A percentile compares a stretch with the other conserved stretches of the same genome.
These are phyloP conservation scores for Ceratosolen fusciceps DNA, from an alignment of 1,140 invertebrate genomes.

Conservation along the genomic window DNA sequence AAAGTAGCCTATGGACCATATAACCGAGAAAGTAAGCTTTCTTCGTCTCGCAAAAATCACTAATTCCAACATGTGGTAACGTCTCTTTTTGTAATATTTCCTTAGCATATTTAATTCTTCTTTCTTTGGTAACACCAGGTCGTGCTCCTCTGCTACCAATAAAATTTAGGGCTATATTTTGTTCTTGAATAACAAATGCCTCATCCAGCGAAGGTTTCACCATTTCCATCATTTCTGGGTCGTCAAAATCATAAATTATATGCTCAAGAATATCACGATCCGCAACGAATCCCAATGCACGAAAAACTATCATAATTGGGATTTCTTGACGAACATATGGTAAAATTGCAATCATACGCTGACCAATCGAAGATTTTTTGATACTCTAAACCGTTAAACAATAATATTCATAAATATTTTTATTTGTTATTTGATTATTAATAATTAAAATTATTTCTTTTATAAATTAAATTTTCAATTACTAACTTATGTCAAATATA, in stretches of 20 bases:
- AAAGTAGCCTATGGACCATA: slow-evolving; percentile 95
- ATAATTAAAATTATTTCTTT: no score
- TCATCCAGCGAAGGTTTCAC: slow-evolving; percentile 98
- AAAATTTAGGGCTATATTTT: slow-evolving; percentile 97
- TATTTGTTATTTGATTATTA: background rate
- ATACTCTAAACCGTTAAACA: slow-evolving; percentile 45
- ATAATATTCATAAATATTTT: background rate
- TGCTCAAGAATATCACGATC: slow-evolving; percentile 98
- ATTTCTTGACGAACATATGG: slow-evolving; percentile 99
- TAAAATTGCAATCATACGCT: slow-evolving; percentile 95
- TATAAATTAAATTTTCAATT: no score
- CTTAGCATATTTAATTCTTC: slow-evolving; percentile 97
- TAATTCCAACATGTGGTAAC: slow-evolving; percentile 98
- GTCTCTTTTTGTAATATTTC: slow-evolving; percentile 99
- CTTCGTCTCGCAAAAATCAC: slow-evolving; percentile 98
- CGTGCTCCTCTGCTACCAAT: slow-evolving; percentile 95
- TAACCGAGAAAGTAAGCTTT: slow-evolving; percentile 98
- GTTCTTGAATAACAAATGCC: slow-evolving; percentile 98
- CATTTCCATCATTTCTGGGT: slow-evolving; percentile 99
- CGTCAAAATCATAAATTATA: slow-evolving; percentile 99
- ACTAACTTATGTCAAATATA: no score
- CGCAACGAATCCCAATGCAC: slow-evolving; percentile 96
- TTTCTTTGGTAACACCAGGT: slow-evolving; percentile 97
- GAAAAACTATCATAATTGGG: slow-evolving; percentile 98
- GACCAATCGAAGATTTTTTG: slow-evolving; percentile 67